phyloP scores from a whole-genome alignment of 2,113 vertebrate genomes.

The Hiodon alosoides region DNA sequence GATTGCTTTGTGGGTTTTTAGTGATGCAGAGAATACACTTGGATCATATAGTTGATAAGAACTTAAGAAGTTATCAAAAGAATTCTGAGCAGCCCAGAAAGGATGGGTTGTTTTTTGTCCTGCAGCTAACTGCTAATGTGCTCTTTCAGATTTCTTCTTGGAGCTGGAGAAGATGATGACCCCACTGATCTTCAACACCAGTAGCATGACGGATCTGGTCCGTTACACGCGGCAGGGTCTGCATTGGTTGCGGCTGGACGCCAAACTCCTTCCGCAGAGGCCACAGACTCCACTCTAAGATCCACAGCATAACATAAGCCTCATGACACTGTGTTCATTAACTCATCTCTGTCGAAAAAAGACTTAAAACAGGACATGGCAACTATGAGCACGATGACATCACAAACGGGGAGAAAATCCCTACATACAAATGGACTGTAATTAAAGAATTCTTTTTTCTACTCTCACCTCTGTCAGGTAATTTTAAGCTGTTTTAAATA shows the following conservation, averaged over 20 bases:
- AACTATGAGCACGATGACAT: too few relatives aligned
- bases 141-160: conserved; percentile 81
- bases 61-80: too few relatives aligned
- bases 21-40: too few relatives aligned
- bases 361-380: conserved; percentile 30
- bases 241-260: conserved; percentile 92
- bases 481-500: too few relatives aligned
- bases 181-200: conserved; percentile 91
- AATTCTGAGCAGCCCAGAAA: neutral
- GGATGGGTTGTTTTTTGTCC: neutral
- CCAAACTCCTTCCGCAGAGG: conserved; percentile 72
- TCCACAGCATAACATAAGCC: conserved; percentile 3
- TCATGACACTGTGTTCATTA: conserved; percentile 79
- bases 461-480: too few relatives aligned
- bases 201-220: conserved; percentile 97
- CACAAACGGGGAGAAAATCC: too few relatives aligned
- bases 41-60: too few relatives aligned
- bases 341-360: conserved; percentile 68
- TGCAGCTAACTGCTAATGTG: neutral
- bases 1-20: too few relatives aligned
- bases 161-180: conserved; percentile 97
- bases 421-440: too few relatives aligned
- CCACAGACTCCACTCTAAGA: conserved; percentile 42
- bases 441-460: too few relatives aligned
- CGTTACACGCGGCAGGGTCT: conserved; percentile 94